Conservation (phyloP, 2,888 invertebrate genomes). For the Standfussiana lucernea region DNA sequence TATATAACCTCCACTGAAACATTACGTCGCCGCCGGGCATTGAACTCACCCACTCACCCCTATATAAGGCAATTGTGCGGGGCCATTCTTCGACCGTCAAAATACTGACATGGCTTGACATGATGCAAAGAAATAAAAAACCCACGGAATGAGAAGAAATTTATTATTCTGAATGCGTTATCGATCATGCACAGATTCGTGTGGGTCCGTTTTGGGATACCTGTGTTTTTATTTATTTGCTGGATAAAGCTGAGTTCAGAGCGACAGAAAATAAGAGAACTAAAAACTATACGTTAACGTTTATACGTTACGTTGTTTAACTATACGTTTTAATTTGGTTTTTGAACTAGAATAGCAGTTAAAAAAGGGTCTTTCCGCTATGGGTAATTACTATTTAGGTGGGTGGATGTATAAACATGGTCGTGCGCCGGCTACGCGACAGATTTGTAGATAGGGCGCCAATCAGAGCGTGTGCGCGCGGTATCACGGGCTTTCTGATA, state of each 20-base stretch:
- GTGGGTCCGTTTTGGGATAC: slow-evolving; percentile 61
- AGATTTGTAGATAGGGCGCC: slow-evolving; percentile 88
- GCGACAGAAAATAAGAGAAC: background rate
- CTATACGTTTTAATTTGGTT: background rate
- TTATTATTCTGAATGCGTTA: slow-evolving; percentile 70
- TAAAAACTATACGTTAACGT: background rate
- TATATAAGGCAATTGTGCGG: slow-evolving; percentile 54
- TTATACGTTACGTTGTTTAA: too few species aligned
- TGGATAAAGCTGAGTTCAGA: slow-evolving; percentile 42
- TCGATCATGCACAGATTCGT: slow-evolving; percentile 73
- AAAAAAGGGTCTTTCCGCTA: slow-evolving; percentile 38
- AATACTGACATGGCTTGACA: slow-evolving; percentile 61
- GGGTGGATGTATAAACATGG: slow-evolving; percentile 55
- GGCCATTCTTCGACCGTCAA: slow-evolving; percentile 63
- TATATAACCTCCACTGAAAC: slow-evolving; percentile 59
- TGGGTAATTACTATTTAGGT: slow-evolving; percentile 42
- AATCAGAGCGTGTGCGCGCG: slow-evolving; percentile 89
- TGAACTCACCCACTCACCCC: slow-evolving; percentile 57
- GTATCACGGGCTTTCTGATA: slow-evolving; percentile 88
- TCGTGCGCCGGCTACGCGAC: slow-evolving; percentile 76
- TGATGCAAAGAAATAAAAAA: slow-evolving; percentile 66
- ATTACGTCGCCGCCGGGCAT: slow-evolving; percentile 41
- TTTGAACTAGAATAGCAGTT: background rate
- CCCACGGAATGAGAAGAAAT: slow-evolving; percentile 66
- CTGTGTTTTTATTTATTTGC: slow-evolving; percentile 59